Conservation (phyloP, 2,888 invertebrate genomes). For the Acronicta leporina region DNA sequence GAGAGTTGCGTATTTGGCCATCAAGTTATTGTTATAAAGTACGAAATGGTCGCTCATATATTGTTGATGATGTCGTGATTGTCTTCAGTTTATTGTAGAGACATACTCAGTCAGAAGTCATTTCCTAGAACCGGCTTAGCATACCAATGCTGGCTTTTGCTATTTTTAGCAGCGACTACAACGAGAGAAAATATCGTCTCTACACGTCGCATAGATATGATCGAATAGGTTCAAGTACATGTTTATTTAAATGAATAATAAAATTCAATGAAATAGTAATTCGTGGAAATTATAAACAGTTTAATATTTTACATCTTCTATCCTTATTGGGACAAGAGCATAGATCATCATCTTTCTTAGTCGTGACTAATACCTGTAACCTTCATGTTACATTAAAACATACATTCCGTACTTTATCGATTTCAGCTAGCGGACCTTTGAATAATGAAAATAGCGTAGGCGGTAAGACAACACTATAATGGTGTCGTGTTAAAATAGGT, state of each 20-base stretch:
- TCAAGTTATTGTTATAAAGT: background rate
- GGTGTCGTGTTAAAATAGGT: slow-evolving; percentile 53
- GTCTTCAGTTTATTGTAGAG: slow-evolving; percentile 16
- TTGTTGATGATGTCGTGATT: slow-evolving; percentile 10
- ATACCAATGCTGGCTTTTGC: slow-evolving; percentile 38
- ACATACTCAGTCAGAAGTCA: slow-evolving; percentile 14
- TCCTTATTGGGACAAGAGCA: slow-evolving; percentile 23
- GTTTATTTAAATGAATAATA: slow-evolving; percentile 31
- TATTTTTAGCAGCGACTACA: slow-evolving; percentile 41
- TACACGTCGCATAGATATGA: slow-evolving; percentile 1
- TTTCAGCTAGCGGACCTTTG: slow-evolving; percentile 54
- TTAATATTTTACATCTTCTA: slow-evolving; percentile 34
- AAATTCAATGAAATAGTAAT: slow-evolving; percentile 19
- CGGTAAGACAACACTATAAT: slow-evolving; percentile 51
- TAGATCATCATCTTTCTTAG: slow-evolving; percentile 27
- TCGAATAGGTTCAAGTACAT: slow-evolving; percentile 12
- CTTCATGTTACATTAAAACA: slow-evolving; percentile 16
- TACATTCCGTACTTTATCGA: slow-evolving; percentile 52
- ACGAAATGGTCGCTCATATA: background rate
- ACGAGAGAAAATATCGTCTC: slow-evolving; percentile 41
- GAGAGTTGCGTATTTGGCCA: too few relatives aligned
- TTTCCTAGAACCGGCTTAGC: slow-evolving; percentile 45
- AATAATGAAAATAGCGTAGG: slow-evolving; percentile 59
- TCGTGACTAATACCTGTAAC: slow-evolving; percentile 25
- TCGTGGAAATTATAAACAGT: slow-evolving; percentile 26